Evolutionary conservation across 2,888 invertebrate species (phyloP), one percentile per base, ranked within the genome.

Genomic region (Cyclophora punctaria): DNA sequence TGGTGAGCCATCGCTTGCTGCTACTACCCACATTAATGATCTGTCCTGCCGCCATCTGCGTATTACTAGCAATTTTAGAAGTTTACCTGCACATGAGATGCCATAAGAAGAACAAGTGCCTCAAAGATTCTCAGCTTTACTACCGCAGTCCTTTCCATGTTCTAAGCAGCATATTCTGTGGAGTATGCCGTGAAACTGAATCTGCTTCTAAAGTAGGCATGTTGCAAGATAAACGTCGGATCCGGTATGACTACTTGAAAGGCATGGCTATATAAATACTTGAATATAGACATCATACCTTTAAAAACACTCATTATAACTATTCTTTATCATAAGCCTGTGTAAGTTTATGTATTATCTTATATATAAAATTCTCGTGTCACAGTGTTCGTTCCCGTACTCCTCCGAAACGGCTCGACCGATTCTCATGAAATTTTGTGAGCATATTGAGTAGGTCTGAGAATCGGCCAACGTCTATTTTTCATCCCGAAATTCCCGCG

Each of bases 61-160:
- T 89, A 0, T 57, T 91, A 35, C 71, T 92, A 35, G 81, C 89
- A 46, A 50, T 90, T 2, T 62, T 92, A 6, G 94, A 94, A 77
- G 77, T 90, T 20, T 74, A 86, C n/a, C 75, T 94, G 35, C 94
- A 94, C 71, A 84, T 90, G n/a, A 89, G 90, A 82, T 91, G 93
- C 4, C 94, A 94, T 66, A 90, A 90, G 58, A 92, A 92, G 65
- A 94, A 93, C 66, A 91, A 90, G 60, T 73, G 76, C 45, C 76
- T 92, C 41, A 87, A 86, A 63, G 86, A 92, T 59, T 77, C 89
- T 6, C 83, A 85, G 48, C 73, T 92, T 41, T 93, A 91, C 63
- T 94, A 92, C 64, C 91, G 91, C 45, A 94, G 93, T 61, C 94
- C 94, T 0, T 89, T 94, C 57, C 93, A 94, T 71, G 79, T 91